Conservation (phyloP, 2,888 invertebrate genomes). For the Stenodera caucasica region DNA sequence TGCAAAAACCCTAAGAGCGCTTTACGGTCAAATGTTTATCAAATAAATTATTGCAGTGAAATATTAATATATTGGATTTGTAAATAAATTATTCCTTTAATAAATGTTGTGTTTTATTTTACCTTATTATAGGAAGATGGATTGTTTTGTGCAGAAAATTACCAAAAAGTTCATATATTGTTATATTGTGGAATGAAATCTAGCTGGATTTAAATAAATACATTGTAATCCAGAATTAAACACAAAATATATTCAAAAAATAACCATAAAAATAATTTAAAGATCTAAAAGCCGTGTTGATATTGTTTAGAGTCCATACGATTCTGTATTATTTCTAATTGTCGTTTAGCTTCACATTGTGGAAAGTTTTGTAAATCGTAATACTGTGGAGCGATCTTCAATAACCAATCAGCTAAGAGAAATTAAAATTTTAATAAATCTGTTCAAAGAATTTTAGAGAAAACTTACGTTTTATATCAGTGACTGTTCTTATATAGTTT, state of each 20-base stretch:
- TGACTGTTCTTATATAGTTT: conserved; percentile 98
- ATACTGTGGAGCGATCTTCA: conserved; percentile 96
- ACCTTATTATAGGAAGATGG: background rate
- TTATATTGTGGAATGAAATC: conserved; percentile 8
- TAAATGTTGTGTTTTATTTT: conserved; percentile 15
- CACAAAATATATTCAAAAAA: conserved; percentile 3
- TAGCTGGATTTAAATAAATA: conserved; percentile 7
- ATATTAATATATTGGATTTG: conserved; percentile 46
- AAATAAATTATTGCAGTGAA: conserved; percentile 43
- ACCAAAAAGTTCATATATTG: background rate
- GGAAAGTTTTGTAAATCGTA: conserved; percentile 99
- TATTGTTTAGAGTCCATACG: conserved; percentile 84
- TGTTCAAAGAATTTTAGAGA: no score
- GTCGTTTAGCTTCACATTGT: conserved; percentile 93
- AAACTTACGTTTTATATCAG: conserved; percentile 93
- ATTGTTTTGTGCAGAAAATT: no score
- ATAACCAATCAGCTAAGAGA: conserved; percentile 83
- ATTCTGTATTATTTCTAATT: conserved; percentile 84
- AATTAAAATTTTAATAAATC: background rate
- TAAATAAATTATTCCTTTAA: conserved; percentile 28
- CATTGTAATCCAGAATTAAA: background rate
- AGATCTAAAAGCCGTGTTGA: conserved; percentile 81
- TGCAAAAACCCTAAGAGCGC: conserved; percentile 17
- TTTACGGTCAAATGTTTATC: conserved; percentile 18
- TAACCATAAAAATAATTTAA: conserved; percentile 18